Evolutionary conservation across 2,113 vertebrate genomes (phyloP).

Genomic region (Gila orcuttii): DNA sequence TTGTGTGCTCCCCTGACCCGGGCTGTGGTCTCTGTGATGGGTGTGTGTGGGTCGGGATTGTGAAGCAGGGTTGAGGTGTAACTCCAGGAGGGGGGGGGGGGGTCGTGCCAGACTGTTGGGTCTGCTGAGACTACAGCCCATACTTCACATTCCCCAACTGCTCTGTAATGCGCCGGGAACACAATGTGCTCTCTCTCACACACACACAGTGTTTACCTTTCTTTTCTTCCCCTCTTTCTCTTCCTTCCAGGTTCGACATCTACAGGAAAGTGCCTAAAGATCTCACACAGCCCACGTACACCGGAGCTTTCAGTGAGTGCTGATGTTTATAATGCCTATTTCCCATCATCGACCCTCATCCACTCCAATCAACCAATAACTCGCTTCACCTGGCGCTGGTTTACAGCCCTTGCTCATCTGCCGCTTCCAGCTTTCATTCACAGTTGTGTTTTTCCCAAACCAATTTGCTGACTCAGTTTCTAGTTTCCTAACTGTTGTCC

Average conservation of each 20-base stretch:
- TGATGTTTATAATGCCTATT: neutral
- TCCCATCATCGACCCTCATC: neutral
- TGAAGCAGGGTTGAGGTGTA: constrained; percentile 36
- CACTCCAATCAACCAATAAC: neutral
- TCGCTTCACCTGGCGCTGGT: neutral
- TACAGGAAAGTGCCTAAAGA: constrained; percentile 99
- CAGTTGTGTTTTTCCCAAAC: constrained; percentile 30
- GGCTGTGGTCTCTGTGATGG: neutral
- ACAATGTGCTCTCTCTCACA: constrained; percentile 66
- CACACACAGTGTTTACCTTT: constrained; percentile 64
- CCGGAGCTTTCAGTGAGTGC: constrained; percentile 97
- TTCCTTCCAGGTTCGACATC: constrained; percentile 92
- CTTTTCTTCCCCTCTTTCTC: constrained; percentile 52
- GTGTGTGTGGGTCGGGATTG: neutral
- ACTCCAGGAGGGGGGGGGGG: constrained; percentile 45
- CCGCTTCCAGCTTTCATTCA: constrained; percentile 10
- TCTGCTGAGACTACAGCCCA: constrained; percentile 65
- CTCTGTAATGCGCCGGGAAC: constrained; percentile 74
- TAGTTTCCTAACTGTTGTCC: constrained; percentile 41
- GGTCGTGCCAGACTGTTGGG: neutral
- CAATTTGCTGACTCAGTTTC: constrained; percentile 45
- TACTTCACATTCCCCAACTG: constrained; percentile 73
- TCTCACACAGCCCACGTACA: constrained; percentile 98
- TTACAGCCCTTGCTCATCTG: neutral
- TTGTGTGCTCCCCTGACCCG: constrained; percentile 28